phyloP scores from a whole-genome alignment of 2,113 vertebrate species.

The Micronisus gabar region DNA sequence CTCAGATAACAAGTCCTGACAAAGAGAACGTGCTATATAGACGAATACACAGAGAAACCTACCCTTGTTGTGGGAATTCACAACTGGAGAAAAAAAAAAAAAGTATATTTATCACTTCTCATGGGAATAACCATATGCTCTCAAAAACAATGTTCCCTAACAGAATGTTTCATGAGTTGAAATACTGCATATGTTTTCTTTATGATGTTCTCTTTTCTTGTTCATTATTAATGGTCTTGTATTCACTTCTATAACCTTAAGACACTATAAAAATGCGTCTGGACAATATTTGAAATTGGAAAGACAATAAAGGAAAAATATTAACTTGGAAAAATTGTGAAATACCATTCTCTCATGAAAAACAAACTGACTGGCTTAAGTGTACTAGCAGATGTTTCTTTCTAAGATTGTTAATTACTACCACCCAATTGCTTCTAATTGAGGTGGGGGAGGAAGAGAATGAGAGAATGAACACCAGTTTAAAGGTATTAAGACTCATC shows the following conservation, averaged over 20 bases:
- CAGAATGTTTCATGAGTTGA: conserved; percentile 23
- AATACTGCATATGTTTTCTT: conserved; percentile 57
- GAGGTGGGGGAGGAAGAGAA: background rate
- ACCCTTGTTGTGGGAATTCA: conserved; percentile 2
- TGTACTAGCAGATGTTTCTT: conserved; percentile 68
- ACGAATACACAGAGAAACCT: background rate
- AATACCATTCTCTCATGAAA: conserved; percentile 66
- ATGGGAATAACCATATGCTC: conserved; percentile 42
- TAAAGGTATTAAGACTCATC: background rate
- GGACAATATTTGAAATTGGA: conserved; percentile 69
- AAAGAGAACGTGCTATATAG: background rate
- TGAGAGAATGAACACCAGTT: background rate
- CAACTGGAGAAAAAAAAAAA: background rate
- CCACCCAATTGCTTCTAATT: conserved; percentile 48
- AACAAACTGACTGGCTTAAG: conserved; percentile 67
- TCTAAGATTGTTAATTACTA: conserved; percentile 62
- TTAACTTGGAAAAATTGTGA: conserved; percentile 70
- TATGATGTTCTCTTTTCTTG: conserved; percentile 47
- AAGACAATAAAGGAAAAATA: conserved; percentile 68
- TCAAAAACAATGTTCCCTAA: conserved; percentile 7
- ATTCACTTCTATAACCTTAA: conserved; percentile 58
- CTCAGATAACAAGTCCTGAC: conserved; percentile 12
- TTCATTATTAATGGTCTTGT: conserved; percentile 62
- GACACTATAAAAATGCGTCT: conserved; percentile 58
- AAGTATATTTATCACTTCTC: conserved; percentile 11